Evolutionary conservation across 2,888 invertebrate genomes (phyloP).

Genomic region (Mythimna lalbum): DNA sequence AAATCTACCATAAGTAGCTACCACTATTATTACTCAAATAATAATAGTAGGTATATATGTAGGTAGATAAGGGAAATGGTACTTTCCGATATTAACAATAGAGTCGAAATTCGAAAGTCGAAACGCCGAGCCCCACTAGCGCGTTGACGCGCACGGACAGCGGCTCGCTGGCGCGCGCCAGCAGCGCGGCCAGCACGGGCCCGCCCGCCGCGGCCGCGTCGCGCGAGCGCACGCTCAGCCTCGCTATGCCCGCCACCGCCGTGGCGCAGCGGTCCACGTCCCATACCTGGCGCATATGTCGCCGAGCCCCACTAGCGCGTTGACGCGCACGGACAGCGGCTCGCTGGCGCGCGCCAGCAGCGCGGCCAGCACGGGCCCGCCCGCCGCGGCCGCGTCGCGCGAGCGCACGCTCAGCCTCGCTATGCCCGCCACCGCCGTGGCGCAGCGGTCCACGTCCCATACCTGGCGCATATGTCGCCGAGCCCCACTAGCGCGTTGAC

Average conservation of each 20-base stretch:
- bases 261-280: slow-evolving; percentile 58
- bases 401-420: slow-evolving; percentile 47
- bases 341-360: slow-evolving; percentile 3
- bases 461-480: slow-evolving; percentile 92
- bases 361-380: slow-evolving; percentile 68
- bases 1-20: no score
- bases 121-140: slow-evolving; percentile 91
- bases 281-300: slow-evolving; percentile 64
- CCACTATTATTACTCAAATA: no score
- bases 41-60: no score
- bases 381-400: slow-evolving; percentile 14
- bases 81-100: no score
- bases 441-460: slow-evolving; percentile 72
- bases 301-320: no score
- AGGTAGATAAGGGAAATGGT: no score
- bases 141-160: slow-evolving; percentile 92
- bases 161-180: slow-evolving; percentile 86
- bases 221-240: slow-evolving; percentile 60
- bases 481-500: slow-evolving; percentile 93
- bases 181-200: slow-evolving; percentile 91
- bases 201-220: slow-evolving; percentile 89
- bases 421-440: slow-evolving; percentile 60
- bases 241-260: no score
- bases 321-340: no score
- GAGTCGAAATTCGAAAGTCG: no score